Evolutionary conservation across 2,797 vertebrate genomes (phyloP).

Genomic region (Oreortyx pictus): DNA sequence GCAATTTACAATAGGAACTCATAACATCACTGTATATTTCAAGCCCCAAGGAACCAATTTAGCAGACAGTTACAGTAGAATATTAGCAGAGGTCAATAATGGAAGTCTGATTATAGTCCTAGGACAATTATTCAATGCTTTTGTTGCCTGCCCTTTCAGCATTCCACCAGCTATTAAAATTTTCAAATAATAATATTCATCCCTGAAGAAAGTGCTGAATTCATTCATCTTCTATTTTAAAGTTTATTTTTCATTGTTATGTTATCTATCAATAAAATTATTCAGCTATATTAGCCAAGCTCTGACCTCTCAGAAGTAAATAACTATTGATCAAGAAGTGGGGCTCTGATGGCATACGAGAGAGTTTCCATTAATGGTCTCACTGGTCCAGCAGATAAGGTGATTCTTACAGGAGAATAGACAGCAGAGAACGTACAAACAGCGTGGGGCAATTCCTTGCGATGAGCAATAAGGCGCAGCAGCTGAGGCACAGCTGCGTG

Average conservation of each 20-base stretch:
- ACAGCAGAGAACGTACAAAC: constrained; percentile 22
- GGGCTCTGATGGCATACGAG: constrained; percentile 73
- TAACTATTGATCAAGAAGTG: constrained; percentile 85
- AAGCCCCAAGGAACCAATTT: constrained; percentile 99
- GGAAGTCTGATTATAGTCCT: constrained; percentile 94
- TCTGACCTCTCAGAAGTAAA: constrained; percentile 83
- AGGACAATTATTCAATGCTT: constrained; percentile 89
- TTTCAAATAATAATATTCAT: constrained; percentile 82
- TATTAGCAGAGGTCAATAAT: constrained; percentile 99
- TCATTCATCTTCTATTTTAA: constrained; percentile 81
- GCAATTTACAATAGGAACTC: constrained; percentile 94
- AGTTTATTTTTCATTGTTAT: constrained; percentile 86
- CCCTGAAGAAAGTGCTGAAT: constrained; percentile 76
- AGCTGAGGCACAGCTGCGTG: neutral
- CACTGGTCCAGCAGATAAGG: constrained; percentile 75
- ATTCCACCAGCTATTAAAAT: constrained; percentile 80
- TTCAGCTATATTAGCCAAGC: constrained; percentile 82
- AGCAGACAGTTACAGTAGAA: constrained; percentile 94
- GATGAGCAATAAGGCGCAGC: neutral
- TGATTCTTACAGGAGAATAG: constrained; percentile 58
- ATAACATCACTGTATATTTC: constrained; percentile 90
- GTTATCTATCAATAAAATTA: constrained; percentile 84
- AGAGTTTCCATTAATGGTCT: constrained; percentile 80
- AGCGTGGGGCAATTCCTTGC: neutral
- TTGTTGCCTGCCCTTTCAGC: constrained; percentile 91